Evolutionary conservation across 2,113 vertebrate species (phyloP).

Genomic region (Esox niger): DNA sequence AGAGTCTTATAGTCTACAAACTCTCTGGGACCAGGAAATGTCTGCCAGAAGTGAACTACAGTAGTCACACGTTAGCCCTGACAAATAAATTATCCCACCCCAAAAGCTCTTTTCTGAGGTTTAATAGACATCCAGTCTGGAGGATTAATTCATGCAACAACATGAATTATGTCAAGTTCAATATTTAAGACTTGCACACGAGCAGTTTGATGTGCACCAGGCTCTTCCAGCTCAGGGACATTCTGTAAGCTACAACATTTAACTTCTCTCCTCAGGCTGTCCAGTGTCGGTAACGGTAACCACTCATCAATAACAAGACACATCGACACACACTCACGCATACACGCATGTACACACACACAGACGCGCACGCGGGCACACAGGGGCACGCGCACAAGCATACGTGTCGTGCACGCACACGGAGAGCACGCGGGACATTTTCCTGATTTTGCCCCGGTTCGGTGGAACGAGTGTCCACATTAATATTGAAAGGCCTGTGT

Average conservation of each 20-base stretch:
- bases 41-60: slow-evolving; percentile 24
- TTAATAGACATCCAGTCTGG: slow-evolving; percentile 22
- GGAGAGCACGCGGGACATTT: too few species aligned
- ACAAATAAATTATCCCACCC: slow-evolving; percentile 39
- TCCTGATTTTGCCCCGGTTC: too few species aligned
- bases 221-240: slow-evolving; percentile 16
- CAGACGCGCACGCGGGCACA: slow-evolving; percentile 2
- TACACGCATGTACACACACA: slow-evolving; percentile 10
- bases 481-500: too few species aligned
- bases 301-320: slow-evolving; percentile 4
- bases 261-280: slow-evolving; percentile 11
- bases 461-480: too few species aligned
- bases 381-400: too few species aligned
- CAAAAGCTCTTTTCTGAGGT: slow-evolving; percentile 2
- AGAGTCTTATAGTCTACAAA: slow-evolving; percentile 20
- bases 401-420: too few species aligned
- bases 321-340: not conserved
- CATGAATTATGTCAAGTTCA: slow-evolving; percentile 27
- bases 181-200: slow-evolving; percentile 30
- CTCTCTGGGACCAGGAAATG: slow-evolving; percentile 30
- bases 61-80: slow-evolving; percentile 17
- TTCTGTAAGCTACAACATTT: not conserved
- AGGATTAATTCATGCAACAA: slow-evolving; percentile 36
- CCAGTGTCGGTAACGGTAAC: too few species aligned
- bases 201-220: slow-evolving; percentile 16